Evolutionary conservation across 1,140 invertebrate species (phyloP).

Genomic region (Antheraea mylitta): DNA sequence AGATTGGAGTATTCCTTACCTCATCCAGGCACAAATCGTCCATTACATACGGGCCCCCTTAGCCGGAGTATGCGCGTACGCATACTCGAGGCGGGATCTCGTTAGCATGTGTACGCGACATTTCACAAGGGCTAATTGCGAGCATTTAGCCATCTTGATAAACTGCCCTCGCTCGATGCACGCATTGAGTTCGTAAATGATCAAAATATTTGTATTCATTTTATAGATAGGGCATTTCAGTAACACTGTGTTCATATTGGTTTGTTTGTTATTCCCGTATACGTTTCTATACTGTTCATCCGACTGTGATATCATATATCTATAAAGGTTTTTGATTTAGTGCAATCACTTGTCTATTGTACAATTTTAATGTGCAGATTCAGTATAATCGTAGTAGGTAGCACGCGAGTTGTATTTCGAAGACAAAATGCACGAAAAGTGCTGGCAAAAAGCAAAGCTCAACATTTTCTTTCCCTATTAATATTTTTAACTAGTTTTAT

Average conservation of each 20-base stretch:
- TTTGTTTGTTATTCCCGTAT: too few relatives aligned
- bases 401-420: too few relatives aligned
- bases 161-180: conserved; percentile 48
- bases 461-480: too few relatives aligned
- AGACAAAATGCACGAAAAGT: too few relatives aligned
- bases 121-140: conserved; percentile 74
- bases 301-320: too few relatives aligned
- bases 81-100: conserved; percentile 53
- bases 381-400: too few relatives aligned
- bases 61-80: conserved; percentile 19
- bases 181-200: conserved; percentile 27
- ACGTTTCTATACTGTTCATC: too few relatives aligned
- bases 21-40: neutral
- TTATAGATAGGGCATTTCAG: neutral
- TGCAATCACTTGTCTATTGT: too few relatives aligned
- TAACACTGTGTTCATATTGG: neutral
- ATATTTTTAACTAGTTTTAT: too few relatives aligned
- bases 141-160: conserved; percentile 75
- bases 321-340: too few relatives aligned
- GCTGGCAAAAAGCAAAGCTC: too few relatives aligned
- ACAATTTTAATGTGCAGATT: too few relatives aligned
- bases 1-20: neutral
- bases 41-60: conserved; percentile 2
- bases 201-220: conserved; percentile 9
- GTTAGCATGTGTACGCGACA: conserved; percentile 73